These are phyloP conservation scores for Brachystomella parvula DNA, from an alignment of 1,140 invertebrate species.

Conservation along the genomic window DNA sequence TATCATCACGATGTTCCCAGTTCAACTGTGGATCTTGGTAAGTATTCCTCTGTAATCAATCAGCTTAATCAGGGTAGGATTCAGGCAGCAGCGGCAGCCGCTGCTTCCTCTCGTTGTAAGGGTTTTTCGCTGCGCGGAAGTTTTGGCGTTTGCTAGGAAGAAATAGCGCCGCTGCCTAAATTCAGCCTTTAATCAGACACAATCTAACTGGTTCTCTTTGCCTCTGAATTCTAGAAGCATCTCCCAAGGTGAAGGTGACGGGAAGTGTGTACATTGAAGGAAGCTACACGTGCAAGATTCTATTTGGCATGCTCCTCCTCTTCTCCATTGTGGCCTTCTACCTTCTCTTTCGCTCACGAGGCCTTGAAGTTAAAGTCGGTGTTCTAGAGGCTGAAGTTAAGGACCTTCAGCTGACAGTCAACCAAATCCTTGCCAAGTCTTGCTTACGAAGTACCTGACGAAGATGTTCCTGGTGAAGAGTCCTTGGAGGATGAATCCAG, in stretches of 20 bases:
- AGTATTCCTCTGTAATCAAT: too few relatives aligned
- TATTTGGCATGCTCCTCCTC: conserved; percentile 7
- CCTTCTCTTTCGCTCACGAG: not conserved
- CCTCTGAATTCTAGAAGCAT: not conserved
- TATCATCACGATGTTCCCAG: too few relatives aligned
- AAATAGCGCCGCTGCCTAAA: not conserved
- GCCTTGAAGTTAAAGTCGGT: conserved; percentile 8
- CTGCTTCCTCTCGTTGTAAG: too few relatives aligned
- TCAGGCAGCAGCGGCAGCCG: too few relatives aligned
- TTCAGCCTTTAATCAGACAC: not conserved
- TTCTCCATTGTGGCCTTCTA: not conserved
- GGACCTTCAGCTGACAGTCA: not conserved
- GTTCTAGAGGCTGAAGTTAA: not conserved
- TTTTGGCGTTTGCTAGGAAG: not conserved
- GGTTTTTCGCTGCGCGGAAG: too few relatives aligned
- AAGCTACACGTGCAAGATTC: conserved; percentile 10
- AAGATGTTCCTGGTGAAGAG: not conserved
- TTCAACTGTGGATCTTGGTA: too few relatives aligned
- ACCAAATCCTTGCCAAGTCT: conserved; percentile 3
- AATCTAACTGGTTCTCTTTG: not conserved
- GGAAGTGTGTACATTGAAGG: not conserved
- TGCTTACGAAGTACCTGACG: not conserved
- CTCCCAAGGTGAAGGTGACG: not conserved
- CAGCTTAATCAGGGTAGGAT: too few relatives aligned
- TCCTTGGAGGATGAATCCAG: not conserved